A percentile compares a stretch with the other conserved stretches of the same genome.
Evolutionary conservation across 2,888 invertebrate species (phyloP).

Genomic region (Epinotia demarniana): DNA sequence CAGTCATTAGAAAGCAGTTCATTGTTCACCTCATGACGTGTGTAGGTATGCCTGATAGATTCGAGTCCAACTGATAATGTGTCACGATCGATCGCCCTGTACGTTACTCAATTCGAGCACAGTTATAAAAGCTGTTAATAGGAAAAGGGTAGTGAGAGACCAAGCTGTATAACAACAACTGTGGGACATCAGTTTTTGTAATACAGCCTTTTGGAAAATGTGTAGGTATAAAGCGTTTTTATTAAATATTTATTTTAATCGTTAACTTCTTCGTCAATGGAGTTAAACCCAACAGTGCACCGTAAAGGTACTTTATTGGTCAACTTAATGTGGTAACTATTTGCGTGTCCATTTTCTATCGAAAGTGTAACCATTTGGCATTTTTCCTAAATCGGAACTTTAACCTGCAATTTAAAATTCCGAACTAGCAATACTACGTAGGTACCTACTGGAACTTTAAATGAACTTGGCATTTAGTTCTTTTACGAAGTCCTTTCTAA

Average conservation of each 20-base stretch:
- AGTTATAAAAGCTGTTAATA: conserved; percentile 49
- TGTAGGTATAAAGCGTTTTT: not conserved
- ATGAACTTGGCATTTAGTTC: conserved; percentile 24
- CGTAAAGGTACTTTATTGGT: too few relatives aligned
- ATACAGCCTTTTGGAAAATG: not conserved
- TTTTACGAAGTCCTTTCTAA: conserved; percentile 27
- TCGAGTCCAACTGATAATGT: conserved; percentile 67
- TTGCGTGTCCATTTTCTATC: too few relatives aligned
- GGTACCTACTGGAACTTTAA: conserved; percentile 15
- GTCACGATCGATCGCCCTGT: conserved; percentile 76
- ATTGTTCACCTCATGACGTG: conserved; percentile 75
- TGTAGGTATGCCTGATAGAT: conserved; percentile 65
- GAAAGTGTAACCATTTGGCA: too few relatives aligned
- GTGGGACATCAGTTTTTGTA: not conserved
- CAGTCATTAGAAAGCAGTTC: conserved; percentile 76
- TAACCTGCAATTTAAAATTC: too few relatives aligned
- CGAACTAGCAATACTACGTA: too few relatives aligned
- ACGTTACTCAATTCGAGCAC: conserved; percentile 55
- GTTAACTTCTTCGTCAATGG: not conserved
- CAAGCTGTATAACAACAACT: not conserved
- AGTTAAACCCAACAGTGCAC: too few relatives aligned
- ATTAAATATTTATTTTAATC: not conserved
- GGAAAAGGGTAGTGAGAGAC: conserved; percentile 3
- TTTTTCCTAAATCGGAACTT: too few relatives aligned
- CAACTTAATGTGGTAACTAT: too few relatives aligned